Conservation (phyloP, 2,113 vertebrate species). For the Thamnophis sirtalis region DNA sequence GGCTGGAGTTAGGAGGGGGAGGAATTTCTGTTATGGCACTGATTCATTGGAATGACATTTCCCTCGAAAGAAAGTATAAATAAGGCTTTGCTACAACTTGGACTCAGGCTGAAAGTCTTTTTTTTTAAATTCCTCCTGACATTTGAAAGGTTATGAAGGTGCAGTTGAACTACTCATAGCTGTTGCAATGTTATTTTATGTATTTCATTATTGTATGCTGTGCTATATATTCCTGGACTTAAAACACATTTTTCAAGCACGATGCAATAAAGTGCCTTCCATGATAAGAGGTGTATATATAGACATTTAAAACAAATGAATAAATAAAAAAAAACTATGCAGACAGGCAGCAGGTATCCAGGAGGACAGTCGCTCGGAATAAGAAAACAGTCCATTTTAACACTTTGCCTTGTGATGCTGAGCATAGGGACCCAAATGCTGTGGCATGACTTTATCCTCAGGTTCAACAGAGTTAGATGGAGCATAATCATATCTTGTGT, state of each 20-base stretch:
- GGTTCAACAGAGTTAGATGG: constrained; percentile 15
- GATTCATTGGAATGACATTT: neutral
- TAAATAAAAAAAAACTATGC: neutral
- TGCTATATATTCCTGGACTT: neutral
- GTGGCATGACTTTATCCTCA: neutral
- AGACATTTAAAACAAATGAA: neutral
- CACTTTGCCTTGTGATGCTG: neutral
- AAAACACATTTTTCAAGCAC: neutral
- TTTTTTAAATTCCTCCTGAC: neutral
- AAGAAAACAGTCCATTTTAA: neutral
- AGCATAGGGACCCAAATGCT: neutral
- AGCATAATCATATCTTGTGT: constrained; percentile 12
- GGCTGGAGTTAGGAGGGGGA: fast-evolving
- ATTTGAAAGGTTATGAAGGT: neutral
- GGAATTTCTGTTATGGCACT: neutral
- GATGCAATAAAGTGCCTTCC: neutral
- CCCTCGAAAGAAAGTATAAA: neutral
- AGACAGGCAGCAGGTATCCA: neutral
- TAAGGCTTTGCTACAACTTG: neutral
- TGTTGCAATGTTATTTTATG: neutral
- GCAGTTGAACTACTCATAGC: neutral
- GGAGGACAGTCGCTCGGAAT: neutral
- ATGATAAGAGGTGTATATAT: neutral
- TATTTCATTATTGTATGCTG: neutral
- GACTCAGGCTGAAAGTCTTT: neutral